phyloP scores from a whole-genome alignment of 2,888 invertebrate genomes.

The Meteorus cinctellus region DNA sequence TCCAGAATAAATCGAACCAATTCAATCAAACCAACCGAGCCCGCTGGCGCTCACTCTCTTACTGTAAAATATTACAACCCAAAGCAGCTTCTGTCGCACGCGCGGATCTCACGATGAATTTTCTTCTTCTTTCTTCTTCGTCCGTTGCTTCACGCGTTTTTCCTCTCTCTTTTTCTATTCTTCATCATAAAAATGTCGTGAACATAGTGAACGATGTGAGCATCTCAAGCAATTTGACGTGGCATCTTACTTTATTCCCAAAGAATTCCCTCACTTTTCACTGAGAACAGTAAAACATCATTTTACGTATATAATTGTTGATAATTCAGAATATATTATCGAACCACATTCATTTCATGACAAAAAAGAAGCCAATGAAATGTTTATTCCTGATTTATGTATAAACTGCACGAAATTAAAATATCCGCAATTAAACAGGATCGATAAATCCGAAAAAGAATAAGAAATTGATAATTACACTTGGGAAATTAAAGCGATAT shows the following conservation, averaged over 20 bases:
- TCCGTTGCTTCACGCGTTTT: background rate
- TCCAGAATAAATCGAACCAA: slow-evolving; percentile 15
- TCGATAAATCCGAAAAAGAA: too few relatives aligned
- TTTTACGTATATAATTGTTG: too few relatives aligned
- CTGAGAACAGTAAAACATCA: too few relatives aligned
- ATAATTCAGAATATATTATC: too few relatives aligned
- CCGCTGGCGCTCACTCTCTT: background rate
- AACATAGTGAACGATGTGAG: background rate
- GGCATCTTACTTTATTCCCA: slow-evolving; percentile 9
- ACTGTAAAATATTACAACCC: background rate
- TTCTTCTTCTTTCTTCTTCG: background rate
- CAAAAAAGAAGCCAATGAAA: too few relatives aligned
- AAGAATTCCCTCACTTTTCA: background rate
- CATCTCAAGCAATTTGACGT: slow-evolving; percentile 6
- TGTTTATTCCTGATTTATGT: too few relatives aligned
- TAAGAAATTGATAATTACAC: too few relatives aligned
- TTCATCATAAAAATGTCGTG: background rate
- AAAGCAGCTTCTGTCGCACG: slow-evolving; percentile 3
- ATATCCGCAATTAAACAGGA: too few relatives aligned
- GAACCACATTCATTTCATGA: too few relatives aligned
- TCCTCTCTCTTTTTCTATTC: background rate
- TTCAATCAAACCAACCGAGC: slow-evolving; percentile 15
- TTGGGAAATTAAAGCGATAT: too few relatives aligned
- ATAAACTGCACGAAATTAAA: too few relatives aligned
- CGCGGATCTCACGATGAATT: slow-evolving; percentile 7